These are phyloP conservation scores for Mustela erminea DNA, from an alignment of 2,797 vertebrate genomes.

Conservation along the genomic window DNA sequence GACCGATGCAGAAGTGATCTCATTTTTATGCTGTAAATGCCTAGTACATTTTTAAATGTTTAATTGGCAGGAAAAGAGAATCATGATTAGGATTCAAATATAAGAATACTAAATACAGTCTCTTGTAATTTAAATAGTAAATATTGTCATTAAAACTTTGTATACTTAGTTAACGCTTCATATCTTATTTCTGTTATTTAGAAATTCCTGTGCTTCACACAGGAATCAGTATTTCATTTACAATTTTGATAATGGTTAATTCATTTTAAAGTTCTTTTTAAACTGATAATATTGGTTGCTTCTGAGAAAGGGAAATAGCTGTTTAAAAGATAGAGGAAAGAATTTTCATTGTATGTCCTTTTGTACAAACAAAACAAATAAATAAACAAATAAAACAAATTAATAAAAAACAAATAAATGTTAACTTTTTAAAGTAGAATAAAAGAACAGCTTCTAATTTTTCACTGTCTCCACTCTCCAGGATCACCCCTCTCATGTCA, in stretches of 20 bases:
- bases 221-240: slow-evolving; percentile 13
- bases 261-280: slow-evolving; percentile 45
- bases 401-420: neutral
- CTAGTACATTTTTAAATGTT: neutral
- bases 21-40: neutral
- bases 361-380: neutral
- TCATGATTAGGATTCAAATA: neutral
- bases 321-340: neutral
- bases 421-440: slow-evolving; percentile 17
- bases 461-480: slow-evolving; percentile 61
- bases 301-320: neutral
- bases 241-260: neutral
- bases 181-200: neutral
- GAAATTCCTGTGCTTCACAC: neutral
- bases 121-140: slow-evolving; percentile 19
- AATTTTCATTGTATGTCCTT: neutral
- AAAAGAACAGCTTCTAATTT: neutral
- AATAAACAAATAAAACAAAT: neutral
- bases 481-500: slow-evolving; percentile 75
- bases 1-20: neutral
- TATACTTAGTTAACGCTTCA: neutral
- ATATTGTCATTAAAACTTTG: slow-evolving; percentile 4
- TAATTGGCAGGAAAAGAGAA: neutral
- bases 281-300: neutral
- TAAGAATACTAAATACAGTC: slow-evolving; percentile 19